Percentiles rank a stretch among this genome's conserved stretches.
Conservation (phyloP, 2,888 invertebrate species). For the Pardosa pseudoannulata region DNA sequence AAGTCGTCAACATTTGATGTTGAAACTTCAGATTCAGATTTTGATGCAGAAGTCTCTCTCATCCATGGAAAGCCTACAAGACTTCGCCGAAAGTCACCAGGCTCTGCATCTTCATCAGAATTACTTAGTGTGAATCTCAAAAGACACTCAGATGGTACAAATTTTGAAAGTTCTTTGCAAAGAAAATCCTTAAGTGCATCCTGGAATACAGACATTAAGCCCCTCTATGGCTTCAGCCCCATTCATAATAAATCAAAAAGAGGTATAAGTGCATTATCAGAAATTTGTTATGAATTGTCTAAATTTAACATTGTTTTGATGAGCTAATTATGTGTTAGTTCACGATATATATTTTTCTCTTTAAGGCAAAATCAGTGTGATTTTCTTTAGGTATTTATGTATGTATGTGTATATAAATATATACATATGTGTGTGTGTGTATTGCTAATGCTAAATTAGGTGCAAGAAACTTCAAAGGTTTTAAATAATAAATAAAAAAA, state of each 20-base stretch:
- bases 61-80: conserved; percentile 25
- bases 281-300: no score
- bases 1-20: conserved; percentile 48
- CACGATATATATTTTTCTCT: no score
- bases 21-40: conserved; percentile 67
- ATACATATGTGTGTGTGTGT: no score
- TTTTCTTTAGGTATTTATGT: no score
- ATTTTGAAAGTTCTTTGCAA: conserved; percentile 1
- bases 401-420: no score
- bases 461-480: no score
- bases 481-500: no score
- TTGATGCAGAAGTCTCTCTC: conserved; percentile 38
- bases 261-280: conserved; percentile 36
- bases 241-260: conserved; percentile 33
- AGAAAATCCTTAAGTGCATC: conserved; percentile 11
- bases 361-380: no score
- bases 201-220: conserved; percentile 10
- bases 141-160: neutral
- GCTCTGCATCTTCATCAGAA: conserved; percentile 8
- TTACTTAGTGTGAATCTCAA: neutral
- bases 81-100: conserved; percentile 14
- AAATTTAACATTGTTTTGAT: no score
- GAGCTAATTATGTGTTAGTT: no score
- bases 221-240: conserved; percentile 17
- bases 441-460: no score